Percentiles rank a stretch among this genome's conserved stretches.
Evolutionary conservation across 1,140 invertebrate species (phyloP).

Genomic region (Drosophila sp.): DNA sequence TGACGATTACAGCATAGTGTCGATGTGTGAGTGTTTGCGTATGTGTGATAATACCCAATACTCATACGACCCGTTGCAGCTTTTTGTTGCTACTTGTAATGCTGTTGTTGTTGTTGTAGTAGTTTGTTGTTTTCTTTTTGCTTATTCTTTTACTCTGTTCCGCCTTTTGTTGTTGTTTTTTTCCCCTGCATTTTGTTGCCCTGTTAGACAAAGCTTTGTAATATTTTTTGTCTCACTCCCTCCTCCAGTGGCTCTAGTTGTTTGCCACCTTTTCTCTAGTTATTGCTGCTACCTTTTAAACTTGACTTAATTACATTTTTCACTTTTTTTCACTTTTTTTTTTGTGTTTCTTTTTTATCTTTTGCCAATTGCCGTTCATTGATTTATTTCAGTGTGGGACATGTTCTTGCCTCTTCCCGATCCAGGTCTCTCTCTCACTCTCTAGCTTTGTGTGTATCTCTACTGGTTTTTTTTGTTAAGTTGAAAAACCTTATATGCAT

Average conservation of each 20-base stretch:
- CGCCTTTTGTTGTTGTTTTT: slow-evolving; percentile 43
- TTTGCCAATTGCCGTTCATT: slow-evolving; percentile 61
- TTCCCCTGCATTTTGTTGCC: slow-evolving; percentile 33
- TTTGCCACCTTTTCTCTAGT: background rate
- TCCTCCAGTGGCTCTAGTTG: background rate
- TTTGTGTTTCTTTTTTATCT: slow-evolving; percentile 65
- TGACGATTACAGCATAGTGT: slow-evolving; percentile 77
- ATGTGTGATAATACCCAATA: slow-evolving; percentile 68
- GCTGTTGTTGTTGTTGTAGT: slow-evolving; percentile 12
- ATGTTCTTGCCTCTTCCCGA: background rate
- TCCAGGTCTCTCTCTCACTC: slow-evolving; percentile 2
- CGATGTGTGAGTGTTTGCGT: slow-evolving; percentile 34
- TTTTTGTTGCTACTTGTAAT: slow-evolving; percentile 25
- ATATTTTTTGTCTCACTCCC: slow-evolving; percentile 61
- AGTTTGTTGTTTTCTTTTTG: slow-evolving; percentile 24
- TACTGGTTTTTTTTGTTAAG: background rate
- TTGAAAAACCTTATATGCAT: slow-evolving; percentile 1
- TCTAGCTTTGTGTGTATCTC: slow-evolving; percentile 4
- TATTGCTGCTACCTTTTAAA: slow-evolving; percentile 60
- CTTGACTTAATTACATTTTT: slow-evolving; percentile 78
- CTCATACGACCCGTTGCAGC: slow-evolving; percentile 53
- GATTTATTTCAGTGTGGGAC: slow-evolving; percentile 45
- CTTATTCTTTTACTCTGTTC: slow-evolving; percentile 48
- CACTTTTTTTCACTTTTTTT: slow-evolving; percentile 40
- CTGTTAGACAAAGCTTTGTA: slow-evolving; percentile 56